These are phyloP conservation scores for Baccha elongata DNA, from an alignment of 2,888 invertebrate genomes.

Conservation along the genomic window DNA sequence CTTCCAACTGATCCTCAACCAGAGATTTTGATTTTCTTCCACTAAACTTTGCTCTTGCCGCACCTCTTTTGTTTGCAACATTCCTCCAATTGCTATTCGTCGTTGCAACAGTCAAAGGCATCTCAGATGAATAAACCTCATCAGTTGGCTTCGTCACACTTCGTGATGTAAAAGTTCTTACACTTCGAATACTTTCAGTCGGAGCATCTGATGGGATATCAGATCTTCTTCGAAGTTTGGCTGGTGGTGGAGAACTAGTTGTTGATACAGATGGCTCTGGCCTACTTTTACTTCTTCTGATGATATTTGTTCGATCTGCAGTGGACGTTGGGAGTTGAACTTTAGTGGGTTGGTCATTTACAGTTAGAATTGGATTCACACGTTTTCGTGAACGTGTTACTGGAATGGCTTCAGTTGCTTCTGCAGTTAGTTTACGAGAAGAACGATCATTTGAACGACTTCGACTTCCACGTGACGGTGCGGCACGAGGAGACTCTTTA, in stretches of 20 bases:
- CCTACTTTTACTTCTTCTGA: conserved; percentile 39
- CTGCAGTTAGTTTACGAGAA: conserved; percentile 32
- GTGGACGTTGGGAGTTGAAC: conserved; percentile 66
- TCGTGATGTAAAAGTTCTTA: conserved; percentile 44
- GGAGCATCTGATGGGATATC: conserved; percentile 34
- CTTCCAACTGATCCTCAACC: conserved; percentile 84
- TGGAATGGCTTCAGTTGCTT: conserved; percentile 52
- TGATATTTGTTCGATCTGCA: conserved; percentile 57
- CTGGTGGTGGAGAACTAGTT: background rate
- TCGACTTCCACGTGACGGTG: conserved; percentile 35
- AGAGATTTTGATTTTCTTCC: conserved; percentile 77
- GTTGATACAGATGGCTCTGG: background rate
- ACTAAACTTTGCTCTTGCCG: conserved; percentile 62
- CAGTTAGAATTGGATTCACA: background rate
- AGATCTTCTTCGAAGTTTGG: conserved; percentile 26
- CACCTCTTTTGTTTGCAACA: conserved; percentile 53
- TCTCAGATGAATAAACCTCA: conserved; percentile 43
- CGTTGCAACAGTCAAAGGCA: conserved; percentile 63
- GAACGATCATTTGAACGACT: conserved; percentile 41
- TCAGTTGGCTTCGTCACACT: conserved; percentile 27
- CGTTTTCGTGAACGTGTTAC: conserved; percentile 54
- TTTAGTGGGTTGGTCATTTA: conserved; percentile 70
- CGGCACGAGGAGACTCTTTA: background rate
- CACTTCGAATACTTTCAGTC: conserved; percentile 59
- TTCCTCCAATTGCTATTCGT: conserved; percentile 66